A percentile compares a stretch with the other conserved stretches of the same genome.
phyloP scores from a whole-genome alignment of 2,113 vertebrate genomes.

The Muntiacus reevesi region DNA sequence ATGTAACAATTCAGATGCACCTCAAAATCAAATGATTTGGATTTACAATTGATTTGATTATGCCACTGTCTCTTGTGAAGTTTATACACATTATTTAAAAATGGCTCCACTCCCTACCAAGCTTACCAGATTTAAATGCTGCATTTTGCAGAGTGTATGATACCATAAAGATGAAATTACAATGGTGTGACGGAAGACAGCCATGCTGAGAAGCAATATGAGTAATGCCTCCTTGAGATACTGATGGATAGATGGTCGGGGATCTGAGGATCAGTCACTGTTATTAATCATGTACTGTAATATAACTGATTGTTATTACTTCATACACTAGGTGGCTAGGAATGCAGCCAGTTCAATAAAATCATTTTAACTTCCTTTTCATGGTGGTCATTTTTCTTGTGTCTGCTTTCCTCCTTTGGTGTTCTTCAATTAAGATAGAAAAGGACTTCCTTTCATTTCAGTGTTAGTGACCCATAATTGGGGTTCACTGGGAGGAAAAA shows the following conservation, averaged over 20 bases:
- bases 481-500: neutral
- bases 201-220: neutral
- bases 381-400: constrained; percentile 70
- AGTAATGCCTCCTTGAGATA: constrained; percentile 10
- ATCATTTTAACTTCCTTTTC: constrained; percentile 73
- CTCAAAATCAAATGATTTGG: constrained; percentile 8
- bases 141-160: neutral
- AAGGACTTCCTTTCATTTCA: constrained; percentile 43
- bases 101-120: neutral
- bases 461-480: constrained; percentile 20
- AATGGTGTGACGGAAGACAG: neutral
- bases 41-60: neutral
- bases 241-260: constrained; percentile 50
- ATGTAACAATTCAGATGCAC: neutral
- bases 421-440: constrained; percentile 57
- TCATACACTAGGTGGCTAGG: constrained; percentile 61
- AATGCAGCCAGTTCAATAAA: constrained; percentile 74
- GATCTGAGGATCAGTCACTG: constrained; percentile 6
- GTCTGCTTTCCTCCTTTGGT: constrained; percentile 48
- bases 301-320: constrained; percentile 70
- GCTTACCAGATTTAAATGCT: neutral
- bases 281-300: constrained; percentile 65
- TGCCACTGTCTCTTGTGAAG: neutral
- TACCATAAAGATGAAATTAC: neutral
- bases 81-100: neutral